A percentile compares a stretch with the other conserved stretches of the same genome.
Evolutionary conservation across 2,888 invertebrate genomes (phyloP).

Genomic region (Drosophila ezoana): DNA sequence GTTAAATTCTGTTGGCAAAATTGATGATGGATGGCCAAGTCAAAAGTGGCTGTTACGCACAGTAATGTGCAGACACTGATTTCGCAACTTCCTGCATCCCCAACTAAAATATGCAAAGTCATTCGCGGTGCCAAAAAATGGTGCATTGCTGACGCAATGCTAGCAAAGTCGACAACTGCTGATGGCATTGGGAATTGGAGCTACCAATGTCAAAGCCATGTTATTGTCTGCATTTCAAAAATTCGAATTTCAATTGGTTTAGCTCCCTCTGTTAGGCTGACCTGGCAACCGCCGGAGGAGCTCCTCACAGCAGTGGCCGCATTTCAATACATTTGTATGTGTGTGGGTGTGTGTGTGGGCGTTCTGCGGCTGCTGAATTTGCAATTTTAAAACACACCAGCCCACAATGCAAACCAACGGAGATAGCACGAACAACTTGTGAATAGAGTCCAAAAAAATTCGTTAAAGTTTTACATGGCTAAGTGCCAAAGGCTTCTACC

Average conservation of each 20-base stretch:
- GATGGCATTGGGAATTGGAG: slow-evolving; percentile 29
- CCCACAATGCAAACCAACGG: slow-evolving; percentile 34
- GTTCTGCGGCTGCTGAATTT: slow-evolving; percentile 56
- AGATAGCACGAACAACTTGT: slow-evolving; percentile 34
- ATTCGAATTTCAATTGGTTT: slow-evolving; percentile 72
- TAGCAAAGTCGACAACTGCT: slow-evolving; percentile 17
- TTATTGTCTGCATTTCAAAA: slow-evolving; percentile 59
- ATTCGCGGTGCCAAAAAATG: slow-evolving; percentile 48
- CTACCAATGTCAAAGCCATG: slow-evolving; percentile 67
- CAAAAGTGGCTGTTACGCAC: slow-evolving; percentile 35
- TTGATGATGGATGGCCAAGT: slow-evolving; percentile 62
- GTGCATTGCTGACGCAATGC: slow-evolving; percentile 47
- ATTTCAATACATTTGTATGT: slow-evolving; percentile 23
- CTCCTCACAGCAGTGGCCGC: slow-evolving; percentile 28
- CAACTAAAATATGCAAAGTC: slow-evolving; percentile 50
- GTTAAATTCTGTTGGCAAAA: slow-evolving; percentile 35
- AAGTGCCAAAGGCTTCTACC: slow-evolving; percentile 46
- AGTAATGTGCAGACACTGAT: slow-evolving; percentile 30
- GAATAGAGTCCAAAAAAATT: slow-evolving; percentile 32
- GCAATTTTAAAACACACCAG: slow-evolving; percentile 47
- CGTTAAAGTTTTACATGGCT: slow-evolving; percentile 44
- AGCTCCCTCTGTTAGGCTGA: slow-evolving; percentile 32
- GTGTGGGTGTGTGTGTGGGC: slow-evolving; percentile 27
- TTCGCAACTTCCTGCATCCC: slow-evolving; percentile 16
- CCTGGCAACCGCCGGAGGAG: slow-evolving; percentile 29